phyloP scores from a whole-genome alignment of 2,888 invertebrate genomes.

The Fabriciana adippe region DNA sequence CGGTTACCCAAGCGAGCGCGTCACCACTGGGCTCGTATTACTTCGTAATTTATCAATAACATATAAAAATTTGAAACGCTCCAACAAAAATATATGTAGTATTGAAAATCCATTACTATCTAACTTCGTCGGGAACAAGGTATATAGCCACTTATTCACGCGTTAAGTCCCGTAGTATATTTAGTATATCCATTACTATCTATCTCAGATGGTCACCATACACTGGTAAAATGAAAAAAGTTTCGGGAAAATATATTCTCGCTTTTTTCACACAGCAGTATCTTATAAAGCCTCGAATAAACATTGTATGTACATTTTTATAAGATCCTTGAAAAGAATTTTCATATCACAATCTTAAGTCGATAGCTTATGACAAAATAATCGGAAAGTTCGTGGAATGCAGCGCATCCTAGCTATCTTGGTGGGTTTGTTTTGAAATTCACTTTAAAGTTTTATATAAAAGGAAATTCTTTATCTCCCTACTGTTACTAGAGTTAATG shows the following conservation, averaged over 20 bases:
- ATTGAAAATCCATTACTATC: too few species aligned
- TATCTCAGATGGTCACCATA: too few species aligned
- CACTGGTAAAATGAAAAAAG: not conserved
- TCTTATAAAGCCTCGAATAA: not conserved
- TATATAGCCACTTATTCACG: too few species aligned
- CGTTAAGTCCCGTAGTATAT: too few species aligned
- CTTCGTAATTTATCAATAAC: too few species aligned
- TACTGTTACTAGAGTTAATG: not conserved
- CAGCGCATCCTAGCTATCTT: slow-evolving; percentile 16
- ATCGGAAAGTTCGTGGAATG: slow-evolving; percentile 22
- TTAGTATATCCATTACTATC: too few species aligned
- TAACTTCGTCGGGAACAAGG: too few species aligned
- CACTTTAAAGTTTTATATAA: slow-evolving; percentile 42
- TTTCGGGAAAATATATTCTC: not conserved
- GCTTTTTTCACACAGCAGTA: not conserved
- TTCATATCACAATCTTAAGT: slow-evolving; percentile 14
- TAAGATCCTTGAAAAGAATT: slow-evolving; percentile 18
- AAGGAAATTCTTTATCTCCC: not conserved
- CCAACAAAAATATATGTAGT: too few species aligned
- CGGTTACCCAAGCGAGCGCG: too few species aligned
- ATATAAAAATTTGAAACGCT: too few species aligned
- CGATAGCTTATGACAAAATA: slow-evolving; percentile 32
- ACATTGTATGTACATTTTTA: slow-evolving; percentile 2
- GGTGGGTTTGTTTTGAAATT: slow-evolving; percentile 51
- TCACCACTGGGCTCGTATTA: too few species aligned